Conservation (phyloP, 2,797 vertebrate genomes). For the Labroides dimidiatus region DNA sequence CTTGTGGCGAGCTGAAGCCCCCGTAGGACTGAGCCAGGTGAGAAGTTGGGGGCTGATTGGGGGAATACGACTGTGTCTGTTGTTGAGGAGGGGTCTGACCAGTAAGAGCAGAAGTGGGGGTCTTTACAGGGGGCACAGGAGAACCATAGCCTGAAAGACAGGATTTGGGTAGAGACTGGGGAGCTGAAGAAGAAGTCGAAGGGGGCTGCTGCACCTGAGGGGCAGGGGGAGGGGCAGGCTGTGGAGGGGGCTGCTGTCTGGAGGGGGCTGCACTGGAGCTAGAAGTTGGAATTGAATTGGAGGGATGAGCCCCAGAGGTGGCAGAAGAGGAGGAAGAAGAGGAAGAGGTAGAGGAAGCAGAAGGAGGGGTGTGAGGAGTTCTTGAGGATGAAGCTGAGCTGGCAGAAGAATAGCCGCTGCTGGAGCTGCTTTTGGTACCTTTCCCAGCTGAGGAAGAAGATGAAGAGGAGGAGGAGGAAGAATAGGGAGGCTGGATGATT, state of each 20-base stretch:
- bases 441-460: constrained; percentile 83
- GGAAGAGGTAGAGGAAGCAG: constrained; percentile 86
- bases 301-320: constrained; percentile 85
- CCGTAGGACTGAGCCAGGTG: constrained; percentile 86
- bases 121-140: constrained; percentile 87
- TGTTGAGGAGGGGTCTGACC: constrained; percentile 84
- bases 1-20: constrained; percentile 91
- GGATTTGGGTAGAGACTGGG: constrained; percentile 82
- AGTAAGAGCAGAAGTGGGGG: constrained; percentile 84
- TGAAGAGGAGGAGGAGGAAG: constrained; percentile 81
- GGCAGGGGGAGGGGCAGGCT: constrained; percentile 83
- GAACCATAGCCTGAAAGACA: constrained; percentile 87
- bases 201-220: constrained; percentile 84
- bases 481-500: constrained; percentile 92
- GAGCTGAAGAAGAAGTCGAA: constrained; percentile 79
- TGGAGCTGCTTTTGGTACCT: constrained; percentile 85
- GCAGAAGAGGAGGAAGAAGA: constrained; percentile 90
- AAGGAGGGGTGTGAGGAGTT: constrained; percentile 88
- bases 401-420: constrained; percentile 90
- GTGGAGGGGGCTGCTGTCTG: constrained; percentile 85
- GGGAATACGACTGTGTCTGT: constrained; percentile 86
- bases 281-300: constrained; percentile 83
- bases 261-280: constrained; percentile 86
- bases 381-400: constrained; percentile 85
- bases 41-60: constrained; percentile 84